phyloP scores from a whole-genome alignment of 2,888 invertebrate genomes.

The Acanthosepion lycidas region DNA sequence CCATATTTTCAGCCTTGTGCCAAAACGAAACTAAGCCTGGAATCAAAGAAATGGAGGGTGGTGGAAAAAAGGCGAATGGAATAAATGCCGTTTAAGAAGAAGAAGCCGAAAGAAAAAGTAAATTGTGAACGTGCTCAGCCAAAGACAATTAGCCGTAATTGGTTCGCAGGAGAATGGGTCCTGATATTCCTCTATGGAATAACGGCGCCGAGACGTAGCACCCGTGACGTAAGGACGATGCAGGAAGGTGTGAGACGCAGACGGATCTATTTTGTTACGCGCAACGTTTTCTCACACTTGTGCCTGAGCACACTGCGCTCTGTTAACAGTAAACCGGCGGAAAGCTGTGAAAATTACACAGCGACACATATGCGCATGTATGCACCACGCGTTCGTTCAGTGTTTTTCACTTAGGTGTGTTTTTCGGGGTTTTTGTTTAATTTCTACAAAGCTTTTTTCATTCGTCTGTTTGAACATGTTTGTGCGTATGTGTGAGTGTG shows the following conservation, averaged over 20 bases:
- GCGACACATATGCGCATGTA: conserved; percentile 33
- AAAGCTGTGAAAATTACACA: conserved; percentile 13
- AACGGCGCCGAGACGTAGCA: background rate
- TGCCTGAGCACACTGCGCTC: conserved; percentile 12
- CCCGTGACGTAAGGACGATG: conserved; percentile 33
- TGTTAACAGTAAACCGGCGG: conserved; percentile 33
- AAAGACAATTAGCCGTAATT: conserved; percentile 33
- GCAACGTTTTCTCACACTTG: conserved; percentile 17
- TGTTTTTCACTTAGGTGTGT: conserved; percentile 1
- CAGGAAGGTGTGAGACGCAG: conserved; percentile 33
- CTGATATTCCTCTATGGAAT: conserved; percentile 33
- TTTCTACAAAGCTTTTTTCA: background rate
- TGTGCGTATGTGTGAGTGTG: background rate
- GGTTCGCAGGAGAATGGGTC: background rate
- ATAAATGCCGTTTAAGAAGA: background rate
- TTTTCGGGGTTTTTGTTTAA: background rate
- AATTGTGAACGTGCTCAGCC: background rate
- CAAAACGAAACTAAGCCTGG: no score
- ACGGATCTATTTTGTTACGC: conserved; percentile 33
- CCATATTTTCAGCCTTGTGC: no score
- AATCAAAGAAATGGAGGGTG: no score
- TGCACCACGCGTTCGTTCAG: background rate
- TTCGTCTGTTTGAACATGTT: background rate
- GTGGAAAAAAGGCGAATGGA: background rate
- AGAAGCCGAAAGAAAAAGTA: background rate